These are phyloP conservation scores for Cairina moschata DNA, from an alignment of 2,113 vertebrate species.

Conservation along the genomic window DNA sequence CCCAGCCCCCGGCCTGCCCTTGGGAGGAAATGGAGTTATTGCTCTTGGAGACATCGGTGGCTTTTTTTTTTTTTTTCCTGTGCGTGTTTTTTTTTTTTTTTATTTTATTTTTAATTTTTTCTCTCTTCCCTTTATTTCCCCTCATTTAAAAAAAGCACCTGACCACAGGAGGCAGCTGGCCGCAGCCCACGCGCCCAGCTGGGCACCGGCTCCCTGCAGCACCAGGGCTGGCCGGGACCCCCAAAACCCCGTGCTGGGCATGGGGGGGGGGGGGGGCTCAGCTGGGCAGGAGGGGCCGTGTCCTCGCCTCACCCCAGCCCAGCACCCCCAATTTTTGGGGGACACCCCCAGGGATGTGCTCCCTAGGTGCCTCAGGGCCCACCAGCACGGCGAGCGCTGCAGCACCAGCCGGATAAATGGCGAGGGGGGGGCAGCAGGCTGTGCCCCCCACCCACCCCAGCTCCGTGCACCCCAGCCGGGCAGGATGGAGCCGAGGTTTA, in stretches of 20 bases:
- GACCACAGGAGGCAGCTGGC: slow-evolving; percentile 63
- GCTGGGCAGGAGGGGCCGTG: neutral
- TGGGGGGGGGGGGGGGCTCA: neutral
- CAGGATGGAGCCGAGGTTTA: fast-evolving
- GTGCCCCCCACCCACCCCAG: neutral
- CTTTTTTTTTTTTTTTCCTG: neutral
- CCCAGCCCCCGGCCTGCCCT: neutral
- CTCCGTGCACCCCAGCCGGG: neutral
- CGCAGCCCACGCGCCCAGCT: neutral
- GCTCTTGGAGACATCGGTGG: neutral
- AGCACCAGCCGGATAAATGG: too few species aligned
- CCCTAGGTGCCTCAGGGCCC: neutral
- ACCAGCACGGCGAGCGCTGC: too few species aligned
- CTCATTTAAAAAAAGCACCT: slow-evolving; percentile 61
- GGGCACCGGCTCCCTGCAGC: neutral
- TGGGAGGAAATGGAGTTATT: slow-evolving; percentile 31
- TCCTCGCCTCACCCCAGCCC: fast-evolving
- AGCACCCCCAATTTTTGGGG: fast-evolving
- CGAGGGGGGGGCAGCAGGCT: neutral
- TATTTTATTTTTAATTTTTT: too few species aligned
- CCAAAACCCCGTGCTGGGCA: neutral
- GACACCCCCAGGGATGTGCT: neutral
- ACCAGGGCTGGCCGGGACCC: neutral
- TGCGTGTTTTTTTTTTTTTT: neutral
- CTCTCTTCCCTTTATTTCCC: neutral